Evolutionary conservation across 2,888 invertebrate genomes (phyloP).

Genomic region (Dyspetes luteomarginatus): DNA sequence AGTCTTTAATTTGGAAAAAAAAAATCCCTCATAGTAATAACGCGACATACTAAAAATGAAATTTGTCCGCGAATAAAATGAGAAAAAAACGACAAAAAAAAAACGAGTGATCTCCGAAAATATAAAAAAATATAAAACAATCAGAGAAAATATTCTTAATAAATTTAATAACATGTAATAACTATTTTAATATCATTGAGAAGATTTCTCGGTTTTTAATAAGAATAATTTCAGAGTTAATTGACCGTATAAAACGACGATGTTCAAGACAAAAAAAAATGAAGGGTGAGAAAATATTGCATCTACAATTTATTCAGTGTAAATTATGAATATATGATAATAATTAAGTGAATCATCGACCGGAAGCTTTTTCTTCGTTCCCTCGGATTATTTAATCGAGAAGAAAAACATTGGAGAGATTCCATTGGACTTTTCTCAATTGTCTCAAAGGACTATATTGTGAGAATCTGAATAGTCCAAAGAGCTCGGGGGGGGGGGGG

Average conservation of each 20-base stretch:
- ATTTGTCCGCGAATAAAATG: too few species aligned
- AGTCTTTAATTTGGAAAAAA: conserved; percentile 71
- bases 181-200: background rate
- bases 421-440: background rate
- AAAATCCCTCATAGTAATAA: background rate
- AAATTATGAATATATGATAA: conserved; percentile 12
- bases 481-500: background rate
- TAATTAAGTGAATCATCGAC: conserved; percentile 15
- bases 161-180: background rate
- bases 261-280: background rate
- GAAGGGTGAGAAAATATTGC: background rate
- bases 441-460: background rate
- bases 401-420: background rate
- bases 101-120: background rate
- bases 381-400: background rate
- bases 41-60: too few species aligned
- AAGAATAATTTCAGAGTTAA: background rate
- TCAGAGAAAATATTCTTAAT: background rate
- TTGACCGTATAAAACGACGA: background rate
- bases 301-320: background rate
- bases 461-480: background rate
- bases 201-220: background rate
- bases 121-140: background rate
- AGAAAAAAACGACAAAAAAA: background rate
- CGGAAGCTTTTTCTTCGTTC: conserved; percentile 8